Evolutionary conservation across 2,888 invertebrate species (phyloP), one percentile per base, ranked within the genome.

Genomic region (Melieria crassipennis): DNA sequence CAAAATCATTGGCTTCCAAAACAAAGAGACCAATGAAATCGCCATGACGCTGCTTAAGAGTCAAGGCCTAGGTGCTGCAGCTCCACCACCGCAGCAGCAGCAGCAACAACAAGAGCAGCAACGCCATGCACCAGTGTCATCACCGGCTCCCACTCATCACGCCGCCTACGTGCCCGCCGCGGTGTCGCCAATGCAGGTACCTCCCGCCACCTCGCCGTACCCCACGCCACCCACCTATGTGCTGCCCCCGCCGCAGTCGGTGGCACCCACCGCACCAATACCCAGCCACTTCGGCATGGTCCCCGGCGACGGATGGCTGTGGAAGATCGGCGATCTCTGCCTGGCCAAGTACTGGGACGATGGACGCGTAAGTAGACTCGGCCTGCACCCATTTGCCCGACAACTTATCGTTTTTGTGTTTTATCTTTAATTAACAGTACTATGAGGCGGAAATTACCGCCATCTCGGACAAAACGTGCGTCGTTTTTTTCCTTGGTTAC

Each of bases 291-390:
- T 93, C 78, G 93, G 76, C 43, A 75, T 79, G 69, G 70, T 78
- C 63, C 55, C 67, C 64, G 78, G 79, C 1, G 81, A 81, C 3
- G 75, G 74, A 50, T 77, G 88, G 89, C 89, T 88, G 77, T 95
- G 94, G 94, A 92, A 91, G 82, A 88, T 91, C 65, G 95, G 95
- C 10, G 95, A 96, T 83, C 90, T 92, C 73, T 95, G 95, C 82
- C 89, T 95, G 87, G 96, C 96, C 7, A 94, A 95, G 81, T 97
- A 97, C 87, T 96, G 96, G 96, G 96, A 96, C 85, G 96, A 96
- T 87, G 92, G 93, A 81, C 92, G 92, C 88, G 95, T 94, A 84
- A 88, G 89, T 82, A 16, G 42, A 42, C 60, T 52, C 7, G 52
- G 9, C 16, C 16, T 64, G 55, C 13, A 9, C n/a, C 10, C n/a